These are phyloP conservation scores for Ptilodon capucinus DNA, from an alignment of 2,888 invertebrate genomes.

Conservation along the genomic window DNA sequence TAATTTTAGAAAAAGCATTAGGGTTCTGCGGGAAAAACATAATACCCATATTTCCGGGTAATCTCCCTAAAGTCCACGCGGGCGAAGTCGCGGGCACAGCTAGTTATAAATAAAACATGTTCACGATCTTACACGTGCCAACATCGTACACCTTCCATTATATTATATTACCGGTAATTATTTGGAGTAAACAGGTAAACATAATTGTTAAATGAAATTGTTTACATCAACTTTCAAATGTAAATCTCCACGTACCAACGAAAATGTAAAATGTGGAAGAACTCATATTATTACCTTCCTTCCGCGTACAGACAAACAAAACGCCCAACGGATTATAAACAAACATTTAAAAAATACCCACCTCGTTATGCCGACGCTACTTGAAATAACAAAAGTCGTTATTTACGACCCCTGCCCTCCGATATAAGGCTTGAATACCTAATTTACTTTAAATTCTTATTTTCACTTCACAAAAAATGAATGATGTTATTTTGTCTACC, in stretches of 20 bases:
- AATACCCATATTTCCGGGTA: too few species aligned
- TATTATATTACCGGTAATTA: too few species aligned
- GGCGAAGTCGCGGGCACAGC: too few species aligned
- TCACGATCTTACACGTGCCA: too few species aligned
- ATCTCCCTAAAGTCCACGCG: too few species aligned
- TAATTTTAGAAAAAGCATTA: too few species aligned
- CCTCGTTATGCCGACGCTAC: slow-evolving; percentile 34
- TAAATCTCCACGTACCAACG: not conserved
- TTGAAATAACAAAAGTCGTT: slow-evolving; percentile 35
- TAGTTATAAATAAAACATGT: too few species aligned
- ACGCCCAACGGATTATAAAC: slow-evolving; percentile 19
- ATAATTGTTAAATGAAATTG: not conserved
- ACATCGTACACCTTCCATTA: not conserved
- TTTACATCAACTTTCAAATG: not conserved
- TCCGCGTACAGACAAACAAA: slow-evolving; percentile 13
- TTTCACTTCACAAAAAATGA: not conserved
- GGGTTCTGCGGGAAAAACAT: too few species aligned
- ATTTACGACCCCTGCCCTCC: slow-evolving; percentile 30
- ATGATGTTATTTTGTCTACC: not conserved
- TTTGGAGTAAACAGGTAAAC: not conserved
- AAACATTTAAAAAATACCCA: slow-evolving; percentile 26
- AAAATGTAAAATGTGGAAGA: slow-evolving; percentile 8
- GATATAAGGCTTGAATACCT: slow-evolving; percentile 34
- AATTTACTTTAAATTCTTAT: slow-evolving; percentile 17
- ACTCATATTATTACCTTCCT: slow-evolving; percentile 12